Percentiles rank a stretch among this genome's conserved stretches.
These are phyloP conservation scores for Dermolepida albohirtum DNA, from an alignment of 2,888 invertebrate species.

Conservation along the genomic window DNA sequence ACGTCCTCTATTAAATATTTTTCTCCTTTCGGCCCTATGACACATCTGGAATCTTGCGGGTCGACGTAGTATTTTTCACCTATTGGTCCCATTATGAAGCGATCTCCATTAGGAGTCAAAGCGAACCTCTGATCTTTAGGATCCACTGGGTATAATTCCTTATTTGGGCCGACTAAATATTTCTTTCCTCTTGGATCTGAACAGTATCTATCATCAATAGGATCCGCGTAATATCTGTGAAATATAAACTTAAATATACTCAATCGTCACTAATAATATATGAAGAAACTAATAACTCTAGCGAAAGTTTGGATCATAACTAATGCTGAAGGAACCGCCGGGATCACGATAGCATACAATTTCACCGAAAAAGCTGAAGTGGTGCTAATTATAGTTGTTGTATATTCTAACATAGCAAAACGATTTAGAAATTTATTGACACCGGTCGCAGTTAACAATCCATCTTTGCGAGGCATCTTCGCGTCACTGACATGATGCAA, in stretches of 20 bases:
- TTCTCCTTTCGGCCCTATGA: slow-evolving; percentile 38
- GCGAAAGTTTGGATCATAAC: too few relatives aligned
- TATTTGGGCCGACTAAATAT: slow-evolving; percentile 34
- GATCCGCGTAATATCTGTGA: slow-evolving; percentile 34
- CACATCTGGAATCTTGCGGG: slow-evolving; percentile 28
- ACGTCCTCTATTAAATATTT: slow-evolving; percentile 18
- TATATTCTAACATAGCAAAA: too few relatives aligned
- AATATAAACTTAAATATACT: background rate
- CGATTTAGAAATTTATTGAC: too few relatives aligned
- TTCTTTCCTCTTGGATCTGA: slow-evolving; percentile 26
- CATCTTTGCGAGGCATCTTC: too few relatives aligned
- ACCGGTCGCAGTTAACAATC: too few relatives aligned
- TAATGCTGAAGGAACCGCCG: too few relatives aligned
- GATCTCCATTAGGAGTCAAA: slow-evolving; percentile 30
- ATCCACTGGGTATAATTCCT: slow-evolving; percentile 39
- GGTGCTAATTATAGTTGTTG: too few relatives aligned
- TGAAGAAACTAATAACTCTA: too few relatives aligned
- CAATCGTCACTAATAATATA: background rate
- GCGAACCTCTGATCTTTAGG: slow-evolving; percentile 35
- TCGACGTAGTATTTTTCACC: slow-evolving; percentile 41
- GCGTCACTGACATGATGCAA: too few relatives aligned
- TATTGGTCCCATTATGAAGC: slow-evolving; percentile 42
- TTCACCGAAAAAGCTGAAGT: too few relatives aligned
- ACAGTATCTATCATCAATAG: slow-evolving; percentile 38
- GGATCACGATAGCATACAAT: too few relatives aligned